Evolutionary conservation across 2,888 invertebrate species (phyloP), one percentile per base, ranked within the genome.

Genomic region (Glaucopsyche alexis): DNA sequence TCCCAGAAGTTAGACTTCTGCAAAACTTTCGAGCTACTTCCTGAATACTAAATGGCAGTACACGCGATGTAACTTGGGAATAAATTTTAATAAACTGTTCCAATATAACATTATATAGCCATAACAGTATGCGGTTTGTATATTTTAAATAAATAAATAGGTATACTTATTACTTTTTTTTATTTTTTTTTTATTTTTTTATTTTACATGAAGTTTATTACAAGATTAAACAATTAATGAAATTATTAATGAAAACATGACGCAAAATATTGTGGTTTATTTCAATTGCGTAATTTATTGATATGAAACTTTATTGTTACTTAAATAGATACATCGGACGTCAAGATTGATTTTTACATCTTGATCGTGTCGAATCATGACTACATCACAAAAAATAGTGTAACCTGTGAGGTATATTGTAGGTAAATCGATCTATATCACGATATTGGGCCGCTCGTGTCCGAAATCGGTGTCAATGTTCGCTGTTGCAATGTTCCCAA

Each of bases 401-500:
- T 60, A 60, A 60, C 60, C 60, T 60, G 60, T 60, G 29, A 60
- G 29, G 29, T 60, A 60, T 60, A 60, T 60, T 60, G 60, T 29
- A 60, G 60, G 60, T 29, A 29, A 60, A 60, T 60, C 60, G 60
- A 60, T 60, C 60, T 60, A 60, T 60, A 38, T 60, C 60, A 60
- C 60, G 82, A 87, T 85, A 78, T 78, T 75, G 77, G 81, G 83
- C 84, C 84, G 85, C 87, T 85, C 85, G 86, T 87, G 85, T 85
- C 84, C 85, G 84, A 88, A 86, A 91, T 90, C 85, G 90, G 90
- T 91, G 92, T 92, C 92, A 93, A 90, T 89, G 92, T 83, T 91
- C 91, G 90, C 91, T 91, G 91, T 91, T 90, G 89, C 89, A 90
- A 82, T 89, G 90, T 88, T 89, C 91, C 89, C 87, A 91, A 90